Evolutionary conservation across 2,113 vertebrate genomes (phyloP).

Genomic region (Stigmatopora argus): DNA sequence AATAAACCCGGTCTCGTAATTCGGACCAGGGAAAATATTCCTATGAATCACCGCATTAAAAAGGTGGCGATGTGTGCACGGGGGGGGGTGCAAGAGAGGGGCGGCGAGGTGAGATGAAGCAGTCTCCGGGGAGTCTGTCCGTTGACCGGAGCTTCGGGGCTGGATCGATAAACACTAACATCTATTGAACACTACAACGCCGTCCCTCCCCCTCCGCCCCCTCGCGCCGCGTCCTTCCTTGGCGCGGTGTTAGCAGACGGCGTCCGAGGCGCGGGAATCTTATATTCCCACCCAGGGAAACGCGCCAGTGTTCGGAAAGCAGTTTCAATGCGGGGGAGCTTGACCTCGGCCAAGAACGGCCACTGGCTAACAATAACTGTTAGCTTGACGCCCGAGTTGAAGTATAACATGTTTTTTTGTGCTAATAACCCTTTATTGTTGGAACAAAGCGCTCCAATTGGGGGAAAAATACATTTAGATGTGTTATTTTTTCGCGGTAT

Average conservation of each 20-base stretch:
- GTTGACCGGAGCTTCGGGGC: slow-evolving; percentile 71
- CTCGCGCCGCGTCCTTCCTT: slow-evolving; percentile 42
- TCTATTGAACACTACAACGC: slow-evolving; percentile 71
- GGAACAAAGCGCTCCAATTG: too few species aligned
- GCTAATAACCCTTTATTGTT: too few species aligned
- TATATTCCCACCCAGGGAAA: slow-evolving; percentile 62
- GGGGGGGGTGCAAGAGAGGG: slow-evolving; percentile 27
- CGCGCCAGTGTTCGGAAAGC: too few species aligned
- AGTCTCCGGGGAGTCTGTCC: slow-evolving; percentile 70
- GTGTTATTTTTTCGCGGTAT: too few species aligned
- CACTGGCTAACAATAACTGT: not conserved
- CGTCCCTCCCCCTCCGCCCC: slow-evolving; percentile 38
- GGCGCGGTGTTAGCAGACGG: slow-evolving; percentile 56
- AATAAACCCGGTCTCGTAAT: slow-evolving; percentile 23
- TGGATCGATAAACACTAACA: slow-evolving; percentile 78
- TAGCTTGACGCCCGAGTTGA: not conserved
- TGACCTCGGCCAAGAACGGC: not conserved
- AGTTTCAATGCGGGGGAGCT: not conserved
- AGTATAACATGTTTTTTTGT: too few species aligned
- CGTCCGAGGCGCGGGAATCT: slow-evolving; percentile 66
- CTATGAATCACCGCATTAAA: slow-evolving; percentile 53
- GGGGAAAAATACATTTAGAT: too few species aligned
- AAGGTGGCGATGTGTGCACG: slow-evolving; percentile 30
- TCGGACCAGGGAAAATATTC: slow-evolving; percentile 48
- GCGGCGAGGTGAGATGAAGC: slow-evolving; percentile 55